Evolutionary conservation across 2,888 invertebrate species (phyloP).

Genomic region (Eutolmus rufibarbis): DNA sequence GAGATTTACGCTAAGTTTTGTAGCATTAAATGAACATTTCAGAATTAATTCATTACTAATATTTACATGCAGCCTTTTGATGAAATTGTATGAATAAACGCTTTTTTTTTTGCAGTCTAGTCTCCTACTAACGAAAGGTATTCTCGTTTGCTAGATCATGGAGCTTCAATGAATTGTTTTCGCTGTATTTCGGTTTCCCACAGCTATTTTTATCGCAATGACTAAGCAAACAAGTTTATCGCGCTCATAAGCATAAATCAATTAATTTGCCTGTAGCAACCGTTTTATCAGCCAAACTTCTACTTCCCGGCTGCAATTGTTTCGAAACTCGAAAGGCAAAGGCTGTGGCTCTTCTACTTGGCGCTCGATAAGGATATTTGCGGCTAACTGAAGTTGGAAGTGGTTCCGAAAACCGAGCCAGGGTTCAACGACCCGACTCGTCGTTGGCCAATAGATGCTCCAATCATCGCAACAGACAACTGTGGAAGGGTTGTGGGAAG

Average conservation of each 20-base stretch:
- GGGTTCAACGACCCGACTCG: neutral
- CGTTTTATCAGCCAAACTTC: neutral
- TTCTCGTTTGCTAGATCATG: neutral
- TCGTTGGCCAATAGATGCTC: slow-evolving; percentile 8
- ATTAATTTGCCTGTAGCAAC: neutral
- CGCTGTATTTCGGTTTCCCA: neutral
- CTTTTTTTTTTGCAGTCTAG: too few species aligned
- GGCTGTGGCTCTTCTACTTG: neutral
- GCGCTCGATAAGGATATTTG: neutral
- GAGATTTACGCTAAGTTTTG: too few species aligned
- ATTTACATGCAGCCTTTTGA: too few species aligned
- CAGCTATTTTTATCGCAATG: neutral
- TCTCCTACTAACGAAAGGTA: neutral
- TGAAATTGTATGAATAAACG: too few species aligned
- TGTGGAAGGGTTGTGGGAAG: neutral
- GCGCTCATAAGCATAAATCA: slow-evolving; percentile 2
- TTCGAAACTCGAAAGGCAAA: neutral
- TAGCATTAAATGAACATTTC: too few species aligned
- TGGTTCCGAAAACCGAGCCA: neutral
- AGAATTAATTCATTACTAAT: too few species aligned
- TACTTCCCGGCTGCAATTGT: neutral
- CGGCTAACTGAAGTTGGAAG: neutral
- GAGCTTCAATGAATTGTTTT: neutral
- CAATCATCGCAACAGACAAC: neutral
- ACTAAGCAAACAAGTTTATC: slow-evolving; percentile 9